Conservation (phyloP, 2,113 vertebrate genomes). For the Vidua chalybeata region DNA sequence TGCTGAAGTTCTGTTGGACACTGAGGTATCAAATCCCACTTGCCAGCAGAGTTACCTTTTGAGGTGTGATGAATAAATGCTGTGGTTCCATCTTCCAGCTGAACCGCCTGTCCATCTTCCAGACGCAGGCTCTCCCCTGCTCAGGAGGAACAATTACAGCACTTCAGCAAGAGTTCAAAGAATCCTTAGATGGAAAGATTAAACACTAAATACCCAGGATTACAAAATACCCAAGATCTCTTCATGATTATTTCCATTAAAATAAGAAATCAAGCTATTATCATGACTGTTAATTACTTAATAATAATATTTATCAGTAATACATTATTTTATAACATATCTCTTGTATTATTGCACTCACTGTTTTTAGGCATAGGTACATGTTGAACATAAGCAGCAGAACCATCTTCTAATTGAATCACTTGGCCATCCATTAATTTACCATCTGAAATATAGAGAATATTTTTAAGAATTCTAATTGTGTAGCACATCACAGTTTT, state of each 20-base stretch:
- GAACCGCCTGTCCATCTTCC: slow-evolving; percentile 96
- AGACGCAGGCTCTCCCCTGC: slow-evolving; percentile 90
- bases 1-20: neutral
- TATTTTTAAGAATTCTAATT: neutral
- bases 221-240: neutral
- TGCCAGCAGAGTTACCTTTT: slow-evolving; percentile 83
- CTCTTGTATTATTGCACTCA: slow-evolving; percentile 66
- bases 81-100: slow-evolving; percentile 96
- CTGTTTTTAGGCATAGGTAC: slow-evolving; percentile 92
- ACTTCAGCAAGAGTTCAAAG: neutral
- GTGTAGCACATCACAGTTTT: neutral
- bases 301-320: neutral
- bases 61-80: slow-evolving; percentile 95
- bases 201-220: neutral
- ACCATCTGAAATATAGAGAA: slow-evolving; percentile 80
- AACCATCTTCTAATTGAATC: slow-evolving; percentile 97
- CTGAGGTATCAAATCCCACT: neutral
- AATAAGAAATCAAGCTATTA: neutral
- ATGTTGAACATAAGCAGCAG: slow-evolving; percentile 96
- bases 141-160: slow-evolving; percentile 28
- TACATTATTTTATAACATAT: neutral
- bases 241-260: neutral
- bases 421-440: slow-evolving; percentile 98
- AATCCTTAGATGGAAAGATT: neutral
- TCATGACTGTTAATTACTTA: neutral